These are phyloP conservation scores for Caenorhabditis panamensis DNA, from an alignment of 2,888 invertebrate species.

Conservation along the genomic window DNA sequence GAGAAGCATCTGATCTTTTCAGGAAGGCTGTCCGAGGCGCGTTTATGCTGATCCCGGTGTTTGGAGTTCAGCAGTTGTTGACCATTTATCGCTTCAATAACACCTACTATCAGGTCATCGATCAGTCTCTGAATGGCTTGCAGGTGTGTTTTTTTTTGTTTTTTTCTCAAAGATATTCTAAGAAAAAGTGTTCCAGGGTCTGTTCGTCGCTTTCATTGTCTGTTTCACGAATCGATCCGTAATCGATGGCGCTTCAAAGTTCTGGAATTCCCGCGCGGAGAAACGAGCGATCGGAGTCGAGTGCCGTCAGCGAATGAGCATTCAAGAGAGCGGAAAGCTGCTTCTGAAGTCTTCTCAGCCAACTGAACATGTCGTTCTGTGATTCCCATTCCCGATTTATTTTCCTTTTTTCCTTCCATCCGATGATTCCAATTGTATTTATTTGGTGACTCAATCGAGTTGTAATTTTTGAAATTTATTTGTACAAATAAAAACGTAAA, in stretches of 20 bases:
- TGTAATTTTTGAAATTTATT: constrained; percentile 17
- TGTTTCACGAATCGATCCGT: constrained; percentile 77
- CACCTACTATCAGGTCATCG: constrained; percentile 82
- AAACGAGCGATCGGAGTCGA: constrained; percentile 54
- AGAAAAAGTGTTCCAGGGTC: constrained; percentile 68
- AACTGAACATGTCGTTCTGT: constrained; percentile 38
- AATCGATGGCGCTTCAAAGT: constrained; percentile 63
- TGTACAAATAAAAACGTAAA: constrained; percentile 32
- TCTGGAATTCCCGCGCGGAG: constrained; percentile 50
- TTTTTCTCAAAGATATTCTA: background rate
- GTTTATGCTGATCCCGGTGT: constrained; percentile 83
- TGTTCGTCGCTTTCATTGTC: constrained; percentile 75
- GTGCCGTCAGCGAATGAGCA: constrained; percentile 60
- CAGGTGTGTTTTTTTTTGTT: constrained; percentile 79
- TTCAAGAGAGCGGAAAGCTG: constrained; percentile 59
- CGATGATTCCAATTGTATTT: constrained; percentile 15
- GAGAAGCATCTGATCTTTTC: constrained; percentile 51
- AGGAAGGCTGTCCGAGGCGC: constrained; percentile 84
- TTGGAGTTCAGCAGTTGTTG: constrained; percentile 83
- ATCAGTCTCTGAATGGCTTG: constrained; percentile 82
- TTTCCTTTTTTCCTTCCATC: background rate
- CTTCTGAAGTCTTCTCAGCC: constrained; percentile 32
- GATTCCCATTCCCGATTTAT: background rate
- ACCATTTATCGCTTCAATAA: constrained; percentile 82
- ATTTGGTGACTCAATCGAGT: constrained; percentile 10